phyloP scores from a whole-genome alignment of 2,113 vertebrate species.

The Oenanthe oenanthe region DNA sequence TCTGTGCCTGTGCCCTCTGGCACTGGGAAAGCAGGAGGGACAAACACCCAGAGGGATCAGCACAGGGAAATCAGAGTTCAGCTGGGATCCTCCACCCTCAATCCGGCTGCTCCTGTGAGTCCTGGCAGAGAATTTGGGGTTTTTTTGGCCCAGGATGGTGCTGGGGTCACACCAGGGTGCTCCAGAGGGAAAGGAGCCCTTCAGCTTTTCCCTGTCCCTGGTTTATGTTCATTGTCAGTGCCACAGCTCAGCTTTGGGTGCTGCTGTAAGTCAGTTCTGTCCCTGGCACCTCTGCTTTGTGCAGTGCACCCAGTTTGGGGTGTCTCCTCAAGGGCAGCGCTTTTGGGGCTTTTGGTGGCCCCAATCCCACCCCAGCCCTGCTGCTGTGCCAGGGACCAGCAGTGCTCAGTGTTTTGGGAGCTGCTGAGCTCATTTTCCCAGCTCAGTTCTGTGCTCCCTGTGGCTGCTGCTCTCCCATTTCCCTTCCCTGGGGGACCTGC shows the following conservation, averaged over 20 bases:
- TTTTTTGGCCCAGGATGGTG: neutral
- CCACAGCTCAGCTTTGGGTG: neutral
- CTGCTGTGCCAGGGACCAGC: fast-evolving
- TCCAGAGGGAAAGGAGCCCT: neutral
- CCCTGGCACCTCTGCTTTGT: neutral
- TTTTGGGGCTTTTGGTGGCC: neutral
- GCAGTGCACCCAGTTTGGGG: neutral
- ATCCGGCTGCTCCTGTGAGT: neutral
- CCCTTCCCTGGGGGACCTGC: neutral
- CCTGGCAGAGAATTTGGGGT: neutral
- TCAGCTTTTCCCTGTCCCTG: neutral
- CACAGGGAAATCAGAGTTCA: neutral
- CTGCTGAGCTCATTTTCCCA: neutral
- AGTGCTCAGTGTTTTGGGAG: neutral
- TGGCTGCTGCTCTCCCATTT: fast-evolving
- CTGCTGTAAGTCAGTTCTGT: neutral
- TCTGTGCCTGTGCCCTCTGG: neutral
- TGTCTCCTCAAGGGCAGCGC: neutral
- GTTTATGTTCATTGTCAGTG: neutral
- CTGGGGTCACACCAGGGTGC: neutral
- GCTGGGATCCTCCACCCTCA: fast-evolving
- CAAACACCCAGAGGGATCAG: neutral
- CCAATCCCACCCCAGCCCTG: fast-evolving
- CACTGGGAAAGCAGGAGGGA: neutral
- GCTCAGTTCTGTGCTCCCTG: neutral